Base-by-base conservation (phyloP, 2,888 invertebrate species). In the Eupeodes latifasciatus region DNA sequence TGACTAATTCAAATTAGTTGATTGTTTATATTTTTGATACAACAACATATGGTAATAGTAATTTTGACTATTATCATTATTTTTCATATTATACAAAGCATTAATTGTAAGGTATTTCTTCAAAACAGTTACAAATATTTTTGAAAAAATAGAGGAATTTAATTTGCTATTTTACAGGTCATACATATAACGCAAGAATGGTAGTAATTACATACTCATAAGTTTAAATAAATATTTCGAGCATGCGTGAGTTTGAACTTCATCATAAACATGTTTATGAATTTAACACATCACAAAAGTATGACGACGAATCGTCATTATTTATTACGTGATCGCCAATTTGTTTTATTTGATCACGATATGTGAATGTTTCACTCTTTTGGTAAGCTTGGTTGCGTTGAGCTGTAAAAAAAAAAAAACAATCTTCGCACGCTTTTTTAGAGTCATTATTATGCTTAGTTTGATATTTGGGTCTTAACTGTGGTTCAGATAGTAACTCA, bases 171-270 rank as follows among this genome's bases (percentile, higher is more conserved):
- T 27, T 34, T 34, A 14, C n/a, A 36, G 6, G 27, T 27, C 5
- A 27, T 36, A 5, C 27, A 59, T 34, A 40, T 40, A 40, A 40
- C 4, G 57, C 57, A 59, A 59, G 57, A 59, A 59, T n/a, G 14
- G 36, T n/a, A n/a, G 34, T 36, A 59, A 59, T 59, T 47, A 47
- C 12, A 7, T 14, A 14, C 14, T 59, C 27, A 59, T 9, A 14
- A 34, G 27, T 6, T 1, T 5, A 27, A 16, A 36, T 7, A 59
- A 59, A 59, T 14, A 59, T 36, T 14, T n/a, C 34, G 59, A 36
- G n/a, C 34, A 36, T 59, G 59, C 59, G 59, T 36, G n/a, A 59
- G 36, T 34, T 36, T 59, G 34, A 59, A 59, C 59, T 59, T 36
- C 34, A n/a, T n/a, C 34, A n/a, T n/a, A 59, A 59, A 36, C 59